Evolutionary conservation across 2,888 invertebrate genomes (phyloP), one percentile per base, ranked within the genome.

Genomic region (Eumerus sabulonum): DNA sequence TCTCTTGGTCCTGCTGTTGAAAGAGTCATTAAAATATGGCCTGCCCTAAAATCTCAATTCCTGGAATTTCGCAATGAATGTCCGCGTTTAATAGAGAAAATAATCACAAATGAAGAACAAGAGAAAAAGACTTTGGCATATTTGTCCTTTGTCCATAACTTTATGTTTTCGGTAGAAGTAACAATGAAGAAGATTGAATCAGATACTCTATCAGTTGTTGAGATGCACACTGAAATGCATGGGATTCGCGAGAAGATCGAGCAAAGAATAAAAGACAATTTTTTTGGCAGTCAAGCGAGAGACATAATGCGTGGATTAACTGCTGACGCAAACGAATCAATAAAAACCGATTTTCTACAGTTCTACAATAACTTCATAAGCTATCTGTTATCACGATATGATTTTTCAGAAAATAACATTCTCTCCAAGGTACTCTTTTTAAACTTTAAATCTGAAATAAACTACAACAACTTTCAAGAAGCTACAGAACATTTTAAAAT

Each of bases 11-110:
- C 64, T 54, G 64, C 64, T 40, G 64, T 54, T 17, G 54, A 64
- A 54, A 64, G 64, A 64, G 14, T 64, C 35, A 42, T 53, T 27
- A 47, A 64, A 54, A 45, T 38, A 54, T 54, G 53, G 38, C 64
- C 45, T 14, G 50, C 62, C 40, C 14, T 62, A 9, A 16, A 45
- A 16, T 45, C 16, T 13, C 45, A 45, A 3, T 19, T 54, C 16
- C 44, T 40, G 12, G 42, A 62, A 27, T 62, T 27, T 51, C 19
- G 16, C 13, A 51, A 62, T 12, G 62, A 62, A 62, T 62, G 40
- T 62, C 38, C 36, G 13, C 53, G 53, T 38, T 14, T 53, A 36
- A 53, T 38, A 16, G 36, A 53, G 13, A 40, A 13, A 40, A 13
- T 13, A 50, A 19, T 50, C 13, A 27, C 9, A 45, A 13, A 9